These are phyloP conservation scores for Colletes gigas DNA, from an alignment of 1,140 invertebrate genomes.

Conservation along the genomic window DNA sequence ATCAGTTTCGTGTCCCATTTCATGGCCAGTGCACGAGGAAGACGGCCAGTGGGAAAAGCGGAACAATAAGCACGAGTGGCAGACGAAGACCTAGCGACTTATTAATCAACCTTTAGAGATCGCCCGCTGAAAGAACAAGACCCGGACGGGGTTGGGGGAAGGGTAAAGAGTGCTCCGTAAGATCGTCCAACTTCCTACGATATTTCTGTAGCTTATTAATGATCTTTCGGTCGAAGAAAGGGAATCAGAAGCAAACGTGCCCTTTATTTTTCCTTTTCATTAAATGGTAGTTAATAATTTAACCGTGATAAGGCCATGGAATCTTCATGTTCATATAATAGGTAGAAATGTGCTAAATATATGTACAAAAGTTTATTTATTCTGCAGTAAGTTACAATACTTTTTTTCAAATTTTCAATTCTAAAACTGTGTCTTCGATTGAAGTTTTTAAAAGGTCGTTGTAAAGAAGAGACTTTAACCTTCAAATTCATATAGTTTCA, in stretches of 20 bases:
- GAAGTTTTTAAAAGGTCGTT: no score
- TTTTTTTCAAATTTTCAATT: no score
- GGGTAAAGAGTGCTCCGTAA: constrained; percentile 3
- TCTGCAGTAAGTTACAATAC: no score
- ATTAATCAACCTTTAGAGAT: constrained; percentile 45
- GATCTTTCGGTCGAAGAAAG: not conserved
- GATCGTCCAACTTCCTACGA: constrained; percentile 16
- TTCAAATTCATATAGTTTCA: no score
- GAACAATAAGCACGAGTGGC: constrained; percentile 17
- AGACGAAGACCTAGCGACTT: constrained; percentile 36
- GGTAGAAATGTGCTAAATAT: no score
- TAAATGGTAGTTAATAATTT: not conserved
- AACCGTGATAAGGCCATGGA: no score
- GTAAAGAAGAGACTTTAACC: no score
- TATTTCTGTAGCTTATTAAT: constrained; percentile 23
- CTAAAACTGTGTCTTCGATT: no score
- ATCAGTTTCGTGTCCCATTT: constrained; percentile 25
- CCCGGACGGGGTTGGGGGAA: not conserved
- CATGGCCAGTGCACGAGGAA: constrained; percentile 14
- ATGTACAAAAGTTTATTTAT: no score
- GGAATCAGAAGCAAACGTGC: not conserved
- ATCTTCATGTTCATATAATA: no score
- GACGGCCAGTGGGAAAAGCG: not conserved
- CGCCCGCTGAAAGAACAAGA: constrained; percentile 9
- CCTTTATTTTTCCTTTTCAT: no score